phyloP scores from a whole-genome alignment of 1,140 invertebrate species.

The Calephelis nemesis region DNA sequence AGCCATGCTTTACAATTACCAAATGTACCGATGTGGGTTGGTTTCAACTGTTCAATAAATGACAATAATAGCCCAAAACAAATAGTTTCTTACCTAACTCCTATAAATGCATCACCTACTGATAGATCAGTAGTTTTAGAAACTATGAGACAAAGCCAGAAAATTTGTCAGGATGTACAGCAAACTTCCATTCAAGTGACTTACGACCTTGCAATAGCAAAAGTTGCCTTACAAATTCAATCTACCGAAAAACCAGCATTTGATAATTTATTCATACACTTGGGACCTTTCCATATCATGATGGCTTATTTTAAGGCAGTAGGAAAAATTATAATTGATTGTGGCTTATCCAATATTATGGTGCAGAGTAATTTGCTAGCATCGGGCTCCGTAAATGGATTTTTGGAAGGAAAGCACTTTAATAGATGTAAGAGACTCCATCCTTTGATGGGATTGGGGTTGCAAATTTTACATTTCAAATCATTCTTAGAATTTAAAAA shows the following conservation, averaged over 20 bases:
- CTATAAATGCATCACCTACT: slow-evolving; percentile 59
- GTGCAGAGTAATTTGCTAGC: slow-evolving; percentile 17
- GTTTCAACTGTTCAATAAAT: slow-evolving; percentile 38
- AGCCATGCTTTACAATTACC: slow-evolving; percentile 33
- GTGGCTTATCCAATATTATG: slow-evolving; percentile 14
- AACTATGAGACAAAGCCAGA: slow-evolving; percentile 49
- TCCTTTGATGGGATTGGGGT: slow-evolving; percentile 52
- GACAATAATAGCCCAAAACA: slow-evolving; percentile 36
- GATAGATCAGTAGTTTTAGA: slow-evolving; percentile 45
- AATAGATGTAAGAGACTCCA: slow-evolving; percentile 73
- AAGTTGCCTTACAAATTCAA: slow-evolving; percentile 62
- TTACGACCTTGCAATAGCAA: slow-evolving; percentile 66
- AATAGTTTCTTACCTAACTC: slow-evolving; percentile 51
- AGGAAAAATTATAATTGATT: slow-evolving; percentile 18
- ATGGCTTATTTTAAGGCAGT: slow-evolving; percentile 17
- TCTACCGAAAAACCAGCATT: slow-evolving; percentile 45
- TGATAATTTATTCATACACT: slow-evolving; percentile 71
- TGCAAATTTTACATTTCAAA: slow-evolving; percentile 31
- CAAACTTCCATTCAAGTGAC: slow-evolving; percentile 32
- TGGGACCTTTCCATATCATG: slow-evolving; percentile 30
- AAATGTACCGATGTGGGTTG: slow-evolving; percentile 47
- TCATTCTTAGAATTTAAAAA: slow-evolving; percentile 33
- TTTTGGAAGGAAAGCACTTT: slow-evolving; percentile 65
- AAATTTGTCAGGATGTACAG: slow-evolving; percentile 27
- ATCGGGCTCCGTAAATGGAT: slow-evolving; percentile 25